phyloP scores from a whole-genome alignment of 2,888 invertebrate genomes.

The Drosophila suboccidentalis region DNA sequence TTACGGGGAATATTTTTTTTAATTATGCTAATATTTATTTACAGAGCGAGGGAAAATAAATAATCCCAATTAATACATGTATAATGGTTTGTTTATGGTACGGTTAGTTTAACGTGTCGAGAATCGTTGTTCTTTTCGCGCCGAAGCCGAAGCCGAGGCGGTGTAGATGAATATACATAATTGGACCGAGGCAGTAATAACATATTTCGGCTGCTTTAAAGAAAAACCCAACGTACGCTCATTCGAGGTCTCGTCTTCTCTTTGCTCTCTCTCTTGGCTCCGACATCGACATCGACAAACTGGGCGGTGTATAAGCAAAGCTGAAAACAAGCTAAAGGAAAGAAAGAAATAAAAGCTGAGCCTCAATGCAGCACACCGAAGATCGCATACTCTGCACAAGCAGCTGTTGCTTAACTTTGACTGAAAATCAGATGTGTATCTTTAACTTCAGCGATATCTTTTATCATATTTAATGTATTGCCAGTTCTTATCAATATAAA shows the following conservation, averaged over 20 bases:
- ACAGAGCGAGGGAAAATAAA: slow-evolving; percentile 38
- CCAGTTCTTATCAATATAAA: not conserved
- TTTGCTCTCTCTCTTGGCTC: slow-evolving; percentile 14
- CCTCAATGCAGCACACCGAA: slow-evolving; percentile 7
- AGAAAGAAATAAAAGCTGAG: slow-evolving; percentile 27
- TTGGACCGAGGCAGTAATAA: slow-evolving; percentile 75
- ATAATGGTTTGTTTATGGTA: slow-evolving; percentile 65
- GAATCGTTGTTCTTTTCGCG: slow-evolving; percentile 43
- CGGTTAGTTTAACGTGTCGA: slow-evolving; percentile 51
- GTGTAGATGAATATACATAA: slow-evolving; percentile 78
- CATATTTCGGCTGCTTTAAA: slow-evolving; percentile 66
- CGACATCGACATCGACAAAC: slow-evolving; percentile 32
- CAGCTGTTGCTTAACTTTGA: not conserved
- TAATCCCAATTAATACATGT: slow-evolving; percentile 47
- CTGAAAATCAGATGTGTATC: not conserved
- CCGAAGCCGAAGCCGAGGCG: slow-evolving; percentile 30
- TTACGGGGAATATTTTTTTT: slow-evolving; percentile 6
- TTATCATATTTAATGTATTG: not conserved
- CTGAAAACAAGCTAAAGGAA: slow-evolving; percentile 58
- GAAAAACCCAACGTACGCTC: slow-evolving; percentile 54
- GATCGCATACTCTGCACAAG: slow-evolving; percentile 26
- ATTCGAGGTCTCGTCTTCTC: slow-evolving; percentile 43
- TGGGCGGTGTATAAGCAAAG: slow-evolving; percentile 51
- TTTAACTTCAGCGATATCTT: not conserved
- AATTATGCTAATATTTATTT: slow-evolving; percentile 39